These are phyloP conservation scores for Myrmecophaga tridactyla DNA, from an alignment of 2,113 vertebrate species.

Conservation along the genomic window DNA sequence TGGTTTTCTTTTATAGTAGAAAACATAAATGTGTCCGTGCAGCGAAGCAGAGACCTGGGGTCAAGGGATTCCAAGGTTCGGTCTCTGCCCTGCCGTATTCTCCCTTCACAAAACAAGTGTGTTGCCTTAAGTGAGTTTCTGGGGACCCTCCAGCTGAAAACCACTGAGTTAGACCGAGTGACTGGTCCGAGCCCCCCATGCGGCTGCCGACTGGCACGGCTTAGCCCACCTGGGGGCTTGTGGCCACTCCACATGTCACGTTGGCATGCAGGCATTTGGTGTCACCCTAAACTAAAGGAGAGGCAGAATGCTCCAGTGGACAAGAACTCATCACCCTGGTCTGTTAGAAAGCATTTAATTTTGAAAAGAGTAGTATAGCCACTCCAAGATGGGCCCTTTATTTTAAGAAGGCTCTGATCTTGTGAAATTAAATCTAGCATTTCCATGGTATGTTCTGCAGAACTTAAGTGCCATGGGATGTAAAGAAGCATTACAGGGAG, in stretches of 20 bases:
- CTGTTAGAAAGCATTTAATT: background rate
- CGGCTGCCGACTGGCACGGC: background rate
- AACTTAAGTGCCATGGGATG: background rate
- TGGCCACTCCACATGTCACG: background rate
- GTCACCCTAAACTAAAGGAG: background rate
- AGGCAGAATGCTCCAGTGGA: background rate
- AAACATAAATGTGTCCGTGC: too few relatives aligned
- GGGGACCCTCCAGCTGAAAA: background rate
- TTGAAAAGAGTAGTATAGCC: background rate
- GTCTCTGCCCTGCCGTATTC: background rate
- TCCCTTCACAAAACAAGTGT: background rate
- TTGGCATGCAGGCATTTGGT: background rate
- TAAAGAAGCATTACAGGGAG: background rate
- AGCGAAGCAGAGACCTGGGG: background rate
- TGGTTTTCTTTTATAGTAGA: background rate
- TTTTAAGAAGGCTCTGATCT: slow-evolving; percentile 20
- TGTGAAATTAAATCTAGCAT: background rate
- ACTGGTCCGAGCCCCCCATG: background rate
- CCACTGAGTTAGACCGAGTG: background rate
- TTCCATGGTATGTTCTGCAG: background rate
- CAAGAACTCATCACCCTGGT: background rate
- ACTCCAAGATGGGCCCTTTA: background rate
- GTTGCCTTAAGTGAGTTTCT: background rate
- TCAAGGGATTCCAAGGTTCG: background rate
- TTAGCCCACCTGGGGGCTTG: background rate